Conservation (phyloP, 2,113 vertebrate genomes). For the Paedocypris sp. region DNA sequence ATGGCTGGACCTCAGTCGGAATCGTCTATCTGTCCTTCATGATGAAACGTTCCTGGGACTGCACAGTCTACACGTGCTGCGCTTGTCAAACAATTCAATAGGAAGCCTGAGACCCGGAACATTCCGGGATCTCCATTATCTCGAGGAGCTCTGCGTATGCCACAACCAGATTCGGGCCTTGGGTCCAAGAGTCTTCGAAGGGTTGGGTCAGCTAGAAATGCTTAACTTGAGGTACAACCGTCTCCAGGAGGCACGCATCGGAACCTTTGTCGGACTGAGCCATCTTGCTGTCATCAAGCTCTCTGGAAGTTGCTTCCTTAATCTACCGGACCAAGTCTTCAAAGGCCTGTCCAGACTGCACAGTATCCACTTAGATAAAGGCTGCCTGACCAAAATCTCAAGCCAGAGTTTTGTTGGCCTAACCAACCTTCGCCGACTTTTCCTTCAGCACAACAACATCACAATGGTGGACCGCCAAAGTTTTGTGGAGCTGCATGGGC, state of each 20-base stretch:
- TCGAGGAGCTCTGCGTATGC: conserved; percentile 82
- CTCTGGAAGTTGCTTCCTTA: conserved; percentile 76
- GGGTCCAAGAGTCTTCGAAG: conserved; percentile 73
- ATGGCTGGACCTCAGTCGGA: conserved; percentile 90
- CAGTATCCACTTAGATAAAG: conserved; percentile 85
- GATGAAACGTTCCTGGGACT: conserved; percentile 85
- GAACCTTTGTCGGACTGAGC: conserved; percentile 72
- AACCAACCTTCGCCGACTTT: conserved; percentile 76
- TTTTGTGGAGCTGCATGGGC: conserved; percentile 68
- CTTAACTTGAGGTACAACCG: conserved; percentile 81
- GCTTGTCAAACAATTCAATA: conserved; percentile 81
- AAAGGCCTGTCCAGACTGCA: conserved; percentile 75
- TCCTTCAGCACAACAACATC: conserved; percentile 75
- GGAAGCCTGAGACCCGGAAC: conserved; percentile 64
- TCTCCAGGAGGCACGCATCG: conserved; percentile 69
- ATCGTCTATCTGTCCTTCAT: conserved; percentile 67
- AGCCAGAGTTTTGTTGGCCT: conserved; percentile 70
- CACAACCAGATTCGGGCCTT: conserved; percentile 74
- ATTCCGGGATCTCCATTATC: conserved; percentile 82
- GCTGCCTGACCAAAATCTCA: conserved; percentile 69
- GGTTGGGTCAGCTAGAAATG: conserved; percentile 78
- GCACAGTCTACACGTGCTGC: conserved; percentile 77
- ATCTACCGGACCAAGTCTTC: conserved; percentile 72
- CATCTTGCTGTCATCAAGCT: conserved; percentile 84
- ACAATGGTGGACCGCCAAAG: conserved; percentile 67